Conservation (phyloP, 2,888 invertebrate species). For the Elaeidobius kamerunicus region DNA sequence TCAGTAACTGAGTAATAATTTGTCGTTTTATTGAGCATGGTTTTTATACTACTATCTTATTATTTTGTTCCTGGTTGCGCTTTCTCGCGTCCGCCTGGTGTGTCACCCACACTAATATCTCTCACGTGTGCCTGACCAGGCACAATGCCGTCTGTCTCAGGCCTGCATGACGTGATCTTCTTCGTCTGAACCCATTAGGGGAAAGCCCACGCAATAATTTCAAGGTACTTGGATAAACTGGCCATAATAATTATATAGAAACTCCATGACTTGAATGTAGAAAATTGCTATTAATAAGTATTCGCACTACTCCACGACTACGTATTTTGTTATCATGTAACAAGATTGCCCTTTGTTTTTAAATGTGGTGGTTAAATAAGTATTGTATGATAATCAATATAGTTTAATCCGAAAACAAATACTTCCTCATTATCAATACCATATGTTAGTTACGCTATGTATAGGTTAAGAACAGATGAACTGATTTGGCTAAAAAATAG, state of each 20-base stretch:
- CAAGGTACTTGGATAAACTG: background rate
- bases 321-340: too few species aligned
- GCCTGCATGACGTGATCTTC: conserved; percentile 12
- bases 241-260: background rate
- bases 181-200: conserved; percentile 16
- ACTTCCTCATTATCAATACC: too few species aligned
- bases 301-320: too few species aligned
- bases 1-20: conserved; percentile 2
- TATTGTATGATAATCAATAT: too few species aligned
- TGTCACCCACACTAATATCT: conserved; percentile 18
- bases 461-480: too few species aligned
- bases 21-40: conserved; percentile 11
- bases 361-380: too few species aligned
- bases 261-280: background rate
- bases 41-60: conserved; percentile 7
- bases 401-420: too few species aligned
- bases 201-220: conserved; percentile 7
- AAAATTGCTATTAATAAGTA: too few species aligned
- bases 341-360: too few species aligned
- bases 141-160: conserved; percentile 21
- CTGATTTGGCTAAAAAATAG: too few species aligned
- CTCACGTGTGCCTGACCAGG: conserved; percentile 25
- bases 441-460: too few species aligned
- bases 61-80: conserved; percentile 18
- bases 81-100: conserved; percentile 18